These are phyloP conservation scores for Danio kyathit DNA, from an alignment of 2,797 vertebrate genomes.

Conservation along the genomic window DNA sequence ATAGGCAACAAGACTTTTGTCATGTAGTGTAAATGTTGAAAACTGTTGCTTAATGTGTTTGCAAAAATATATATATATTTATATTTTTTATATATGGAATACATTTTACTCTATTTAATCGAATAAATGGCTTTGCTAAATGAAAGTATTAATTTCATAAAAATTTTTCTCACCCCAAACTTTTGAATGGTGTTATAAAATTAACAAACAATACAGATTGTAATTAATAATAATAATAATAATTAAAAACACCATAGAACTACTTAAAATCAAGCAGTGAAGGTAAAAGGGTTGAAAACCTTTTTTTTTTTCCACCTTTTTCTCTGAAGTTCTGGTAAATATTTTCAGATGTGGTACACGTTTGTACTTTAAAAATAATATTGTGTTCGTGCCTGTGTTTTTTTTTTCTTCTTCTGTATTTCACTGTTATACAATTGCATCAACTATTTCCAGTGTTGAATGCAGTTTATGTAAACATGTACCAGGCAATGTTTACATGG, in stretches of 20 bases:
- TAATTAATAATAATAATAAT: too few species aligned
- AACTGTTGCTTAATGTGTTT: too few species aligned
- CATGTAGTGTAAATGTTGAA: too few species aligned
- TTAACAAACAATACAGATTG: background rate
- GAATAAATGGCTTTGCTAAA: too few species aligned
- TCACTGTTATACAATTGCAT: background rate
- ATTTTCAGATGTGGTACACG: background rate
- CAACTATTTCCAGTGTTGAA: background rate
- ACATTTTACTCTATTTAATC: too few species aligned
- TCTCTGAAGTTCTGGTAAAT: background rate
- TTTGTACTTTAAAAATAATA: background rate
- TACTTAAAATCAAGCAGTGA: background rate
- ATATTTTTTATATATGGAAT: too few species aligned
- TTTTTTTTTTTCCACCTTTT: background rate
- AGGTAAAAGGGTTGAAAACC: background rate
- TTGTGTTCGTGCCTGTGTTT: slow-evolving; percentile 9
- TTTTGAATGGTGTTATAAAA: background rate
- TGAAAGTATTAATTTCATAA: background rate
- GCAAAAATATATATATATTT: too few species aligned
- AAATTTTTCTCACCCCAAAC: background rate
- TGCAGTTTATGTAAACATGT: slow-evolving; percentile 35
- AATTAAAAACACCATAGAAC: background rate
- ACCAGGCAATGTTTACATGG: slow-evolving; percentile 27
- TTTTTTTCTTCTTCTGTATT: background rate
- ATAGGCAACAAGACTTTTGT: too few species aligned